Conservation (phyloP, 2,888 invertebrate genomes). For the Drosophila falleni region DNA sequence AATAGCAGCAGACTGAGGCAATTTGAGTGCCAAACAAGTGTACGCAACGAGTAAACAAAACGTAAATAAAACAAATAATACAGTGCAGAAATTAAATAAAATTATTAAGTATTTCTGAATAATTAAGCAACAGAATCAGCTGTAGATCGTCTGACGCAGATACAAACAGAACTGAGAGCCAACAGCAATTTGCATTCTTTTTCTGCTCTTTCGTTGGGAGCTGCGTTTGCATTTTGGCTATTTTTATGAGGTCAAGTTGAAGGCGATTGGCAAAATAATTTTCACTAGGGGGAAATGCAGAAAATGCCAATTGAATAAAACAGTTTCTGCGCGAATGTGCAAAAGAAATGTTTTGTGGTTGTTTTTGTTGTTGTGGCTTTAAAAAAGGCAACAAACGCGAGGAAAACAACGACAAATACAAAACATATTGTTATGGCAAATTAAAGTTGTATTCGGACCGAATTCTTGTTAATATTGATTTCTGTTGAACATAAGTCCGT, state of each 20-base stretch:
- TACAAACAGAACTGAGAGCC: slow-evolving; percentile 3
- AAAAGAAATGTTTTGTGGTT: slow-evolving; percentile 55
- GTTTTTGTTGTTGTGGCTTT: slow-evolving; percentile 37
- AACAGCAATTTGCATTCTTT: slow-evolving; percentile 15
- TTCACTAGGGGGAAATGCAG: slow-evolving; percentile 20
- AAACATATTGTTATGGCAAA: slow-evolving; percentile 12
- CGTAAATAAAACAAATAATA: slow-evolving; percentile 43
- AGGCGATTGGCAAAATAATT: slow-evolving; percentile 55
- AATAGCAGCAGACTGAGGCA: slow-evolving; percentile 38
- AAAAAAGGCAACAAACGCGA: slow-evolving; percentile 19
- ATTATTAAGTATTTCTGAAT: slow-evolving; percentile 32
- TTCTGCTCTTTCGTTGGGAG: background rate
- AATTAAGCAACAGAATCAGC: slow-evolving; percentile 49
- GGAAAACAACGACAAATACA: background rate
- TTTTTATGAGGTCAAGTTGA: slow-evolving; percentile 81
- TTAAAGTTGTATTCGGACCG: slow-evolving; percentile 8
- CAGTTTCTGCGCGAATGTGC: slow-evolving; percentile 68
- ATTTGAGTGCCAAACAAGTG: slow-evolving; percentile 50
- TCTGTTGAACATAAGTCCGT: background rate
- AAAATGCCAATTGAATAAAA: slow-evolving; percentile 53
- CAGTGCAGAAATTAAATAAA: slow-evolving; percentile 22
- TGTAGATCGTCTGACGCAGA: slow-evolving; percentile 59
- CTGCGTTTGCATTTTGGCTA: slow-evolving; percentile 27
- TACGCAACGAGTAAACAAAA: slow-evolving; percentile 24
- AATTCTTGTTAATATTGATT: slow-evolving; percentile 4